Evolutionary conservation across 2,888 invertebrate genomes (phyloP).

Genomic region (Catocala sponsa): DNA sequence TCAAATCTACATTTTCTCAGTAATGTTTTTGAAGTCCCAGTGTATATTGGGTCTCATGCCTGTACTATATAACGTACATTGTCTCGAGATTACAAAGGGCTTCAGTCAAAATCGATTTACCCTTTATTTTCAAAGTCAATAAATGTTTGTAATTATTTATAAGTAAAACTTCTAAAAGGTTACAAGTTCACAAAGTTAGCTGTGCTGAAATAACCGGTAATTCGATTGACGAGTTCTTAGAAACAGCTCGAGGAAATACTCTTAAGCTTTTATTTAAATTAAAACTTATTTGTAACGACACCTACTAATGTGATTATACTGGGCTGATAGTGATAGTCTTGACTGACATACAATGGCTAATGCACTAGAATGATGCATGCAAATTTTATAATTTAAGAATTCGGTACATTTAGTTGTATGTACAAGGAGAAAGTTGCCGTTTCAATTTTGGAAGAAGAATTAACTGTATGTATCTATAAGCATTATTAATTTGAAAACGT

Average conservation of each 20-base stretch:
- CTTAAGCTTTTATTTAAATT: slow-evolving; percentile 6
- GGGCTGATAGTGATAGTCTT: neutral
- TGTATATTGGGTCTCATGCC: no score
- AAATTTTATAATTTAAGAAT: no score
- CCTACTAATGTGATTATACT: neutral
- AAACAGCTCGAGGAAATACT: slow-evolving; percentile 6
- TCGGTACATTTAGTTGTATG: no score
- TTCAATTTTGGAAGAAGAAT: no score
- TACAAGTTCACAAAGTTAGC: neutral
- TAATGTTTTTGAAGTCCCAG: no score
- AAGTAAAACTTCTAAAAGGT: neutral
- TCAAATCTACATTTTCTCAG: no score
- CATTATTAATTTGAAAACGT: neutral
- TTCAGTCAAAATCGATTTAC: neutral
- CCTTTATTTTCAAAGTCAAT: neutral
- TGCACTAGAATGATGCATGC: no score
- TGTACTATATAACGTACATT: no score
- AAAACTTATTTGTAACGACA: slow-evolving; percentile 2
- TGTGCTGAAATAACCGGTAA: slow-evolving; percentile 5
- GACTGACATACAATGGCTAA: no score
- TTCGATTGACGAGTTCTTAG: slow-evolving; percentile 10
- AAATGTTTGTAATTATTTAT: neutral
- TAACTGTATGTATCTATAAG: no score
- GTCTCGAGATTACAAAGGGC: no score
- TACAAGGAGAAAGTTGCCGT: no score